Evolutionary conservation across 2,113 vertebrate genomes (phyloP).

Genomic region (Pomatorhinus ruficollis): DNA sequence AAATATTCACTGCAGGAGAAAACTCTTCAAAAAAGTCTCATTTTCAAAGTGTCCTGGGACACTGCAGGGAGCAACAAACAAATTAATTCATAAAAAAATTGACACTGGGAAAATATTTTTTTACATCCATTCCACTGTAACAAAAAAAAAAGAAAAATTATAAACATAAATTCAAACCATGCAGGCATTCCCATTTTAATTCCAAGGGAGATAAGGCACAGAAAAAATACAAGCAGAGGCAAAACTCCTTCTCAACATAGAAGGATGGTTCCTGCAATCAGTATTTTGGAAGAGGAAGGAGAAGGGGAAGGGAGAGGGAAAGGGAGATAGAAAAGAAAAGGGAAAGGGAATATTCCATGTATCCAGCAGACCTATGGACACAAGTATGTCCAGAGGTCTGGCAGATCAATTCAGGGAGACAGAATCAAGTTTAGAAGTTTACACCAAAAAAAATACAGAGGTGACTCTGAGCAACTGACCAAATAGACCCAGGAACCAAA

Average conservation of each 20-base stretch:
- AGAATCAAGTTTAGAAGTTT: not conserved
- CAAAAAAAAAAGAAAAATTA: not conserved
- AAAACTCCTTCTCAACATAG: not conserved
- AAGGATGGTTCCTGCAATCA: not conserved
- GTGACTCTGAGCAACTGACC: not conserved
- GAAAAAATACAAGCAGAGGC: not conserved
- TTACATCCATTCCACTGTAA: not conserved
- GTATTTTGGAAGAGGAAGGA: not conserved
- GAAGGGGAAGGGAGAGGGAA: not conserved
- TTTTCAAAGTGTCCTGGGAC: conserved; percentile 10
- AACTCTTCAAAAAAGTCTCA: not conserved
- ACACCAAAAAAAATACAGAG: not conserved
- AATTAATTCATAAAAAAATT: not conserved
- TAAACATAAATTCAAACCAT: not conserved
- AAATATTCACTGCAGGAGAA: conserved; percentile 25
- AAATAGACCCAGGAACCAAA: not conserved
- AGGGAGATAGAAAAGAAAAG: not conserved
- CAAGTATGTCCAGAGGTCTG: not conserved
- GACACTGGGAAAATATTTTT: not conserved
- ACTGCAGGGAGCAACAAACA: not conserved
- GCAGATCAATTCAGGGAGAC: not conserved
- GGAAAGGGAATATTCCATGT: not conserved
- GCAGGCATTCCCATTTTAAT: not conserved
- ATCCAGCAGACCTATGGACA: not conserved
- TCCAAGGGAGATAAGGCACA: not conserved